phyloP scores from a whole-genome alignment of 2,113 vertebrate species.

The Spea multiplicata region DNA sequence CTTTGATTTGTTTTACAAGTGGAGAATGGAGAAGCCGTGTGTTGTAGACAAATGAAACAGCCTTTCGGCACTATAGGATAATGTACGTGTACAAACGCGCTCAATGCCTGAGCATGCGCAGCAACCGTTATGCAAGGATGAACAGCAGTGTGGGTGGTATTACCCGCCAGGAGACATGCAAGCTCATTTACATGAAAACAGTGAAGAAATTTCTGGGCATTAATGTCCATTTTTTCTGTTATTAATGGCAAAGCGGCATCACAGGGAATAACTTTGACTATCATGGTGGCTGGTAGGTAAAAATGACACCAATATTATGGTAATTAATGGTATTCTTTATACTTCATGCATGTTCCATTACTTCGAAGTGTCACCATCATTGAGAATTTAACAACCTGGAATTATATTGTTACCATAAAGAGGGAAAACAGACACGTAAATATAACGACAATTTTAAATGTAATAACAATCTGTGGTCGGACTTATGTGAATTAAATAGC shows the following conservation, averaged over 20 bases:
- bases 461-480: neutral
- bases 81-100: too few relatives aligned
- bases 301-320: neutral
- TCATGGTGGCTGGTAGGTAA: neutral
- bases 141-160: too few relatives aligned
- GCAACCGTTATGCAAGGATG: too few relatives aligned
- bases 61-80: too few relatives aligned
- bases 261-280: neutral
- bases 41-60: too few relatives aligned
- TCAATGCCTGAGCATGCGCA: too few relatives aligned
- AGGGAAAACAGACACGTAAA: neutral
- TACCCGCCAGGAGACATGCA: too few relatives aligned
- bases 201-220: too few relatives aligned
- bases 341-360: constrained; percentile 3
- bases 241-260: neutral
- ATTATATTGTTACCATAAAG: neutral
- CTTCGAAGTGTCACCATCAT: neutral
- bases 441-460: neutral
- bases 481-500: neutral
- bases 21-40: too few relatives aligned
- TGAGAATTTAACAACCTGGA: neutral
- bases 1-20: too few relatives aligned
- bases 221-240: neutral
- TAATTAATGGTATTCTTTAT: neutral
- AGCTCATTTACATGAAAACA: too few relatives aligned